A percentile compares a stretch with the other conserved stretches of the same genome.
Evolutionary conservation across 2,113 vertebrate genomes (phyloP).

Genomic region (Dicentrarchus labrax): DNA sequence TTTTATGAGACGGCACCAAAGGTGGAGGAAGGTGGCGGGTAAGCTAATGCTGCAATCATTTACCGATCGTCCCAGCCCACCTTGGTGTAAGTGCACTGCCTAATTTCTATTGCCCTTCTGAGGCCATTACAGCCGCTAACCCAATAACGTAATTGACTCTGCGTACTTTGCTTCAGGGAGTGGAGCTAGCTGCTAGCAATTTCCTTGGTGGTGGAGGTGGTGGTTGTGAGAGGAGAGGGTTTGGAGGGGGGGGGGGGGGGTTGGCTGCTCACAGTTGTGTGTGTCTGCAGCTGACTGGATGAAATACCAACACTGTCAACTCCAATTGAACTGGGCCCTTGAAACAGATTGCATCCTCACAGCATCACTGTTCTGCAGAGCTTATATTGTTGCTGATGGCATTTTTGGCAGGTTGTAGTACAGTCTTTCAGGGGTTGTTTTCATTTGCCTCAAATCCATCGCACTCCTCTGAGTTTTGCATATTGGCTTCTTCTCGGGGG

Average conservation of each 20-base stretch:
- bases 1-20: constrained; percentile 59
- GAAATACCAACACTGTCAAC: constrained; percentile 68
- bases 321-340: constrained; percentile 63
- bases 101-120: constrained; percentile 81
- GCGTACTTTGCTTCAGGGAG: constrained; percentile 59
- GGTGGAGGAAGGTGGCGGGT: constrained; percentile 37
- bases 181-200: constrained; percentile 54
- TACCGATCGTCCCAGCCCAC: constrained; percentile 65
- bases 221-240: neutral
- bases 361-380: constrained; percentile 30
- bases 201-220: constrained; percentile 38
- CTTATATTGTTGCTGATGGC: constrained; percentile 57
- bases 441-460: constrained; percentile 42
- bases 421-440: constrained; percentile 43
- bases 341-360: constrained; percentile 67
- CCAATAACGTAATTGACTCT: constrained; percentile 79
- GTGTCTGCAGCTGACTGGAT: constrained; percentile 45
- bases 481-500: constrained; percentile 19
- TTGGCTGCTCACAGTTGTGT: constrained; percentile 2
- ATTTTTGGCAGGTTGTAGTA: constrained; percentile 54
- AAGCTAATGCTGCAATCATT: constrained; percentile 73
- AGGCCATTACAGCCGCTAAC: constrained; percentile 77
- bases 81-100: constrained; percentile 68
- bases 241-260: neutral
- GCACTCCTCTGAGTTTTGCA: constrained; percentile 41